These are phyloP conservation scores for Tyria jacobaeae DNA, from an alignment of 2,888 invertebrate species.

Conservation along the genomic window DNA sequence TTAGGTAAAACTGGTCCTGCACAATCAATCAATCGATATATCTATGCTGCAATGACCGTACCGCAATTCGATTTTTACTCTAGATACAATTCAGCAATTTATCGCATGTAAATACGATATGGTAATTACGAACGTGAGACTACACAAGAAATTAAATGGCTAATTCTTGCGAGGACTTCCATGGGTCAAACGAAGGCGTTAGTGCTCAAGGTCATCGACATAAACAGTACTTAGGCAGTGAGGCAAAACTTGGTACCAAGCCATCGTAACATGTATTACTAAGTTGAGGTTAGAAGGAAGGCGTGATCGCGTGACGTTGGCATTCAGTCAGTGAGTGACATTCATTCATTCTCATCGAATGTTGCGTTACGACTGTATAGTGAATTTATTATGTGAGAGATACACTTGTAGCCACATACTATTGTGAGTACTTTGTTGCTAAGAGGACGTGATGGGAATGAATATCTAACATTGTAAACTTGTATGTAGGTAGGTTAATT, in stretches of 20 bases:
- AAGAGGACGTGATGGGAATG: conserved; percentile 10
- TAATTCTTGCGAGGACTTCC: no score
- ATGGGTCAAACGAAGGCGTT: background rate
- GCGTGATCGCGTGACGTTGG: conserved; percentile 55
- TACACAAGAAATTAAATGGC: no score
- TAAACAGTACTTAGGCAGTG: background rate
- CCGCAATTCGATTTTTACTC: no score
- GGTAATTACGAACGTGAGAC: no score
- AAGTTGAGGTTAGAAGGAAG: conserved; percentile 47
- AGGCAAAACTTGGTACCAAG: background rate
- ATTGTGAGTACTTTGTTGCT: conserved; percentile 3
- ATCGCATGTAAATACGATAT: no score
- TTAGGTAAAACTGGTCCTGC: no score
- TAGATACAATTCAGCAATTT: background rate
- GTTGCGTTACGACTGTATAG: conserved; percentile 26
- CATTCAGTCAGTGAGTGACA: conserved; percentile 51
- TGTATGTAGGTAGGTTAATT: background rate
- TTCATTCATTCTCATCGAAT: conserved; percentile 53
- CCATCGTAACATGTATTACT: conserved; percentile 21
- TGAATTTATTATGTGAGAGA: conserved; percentile 14
- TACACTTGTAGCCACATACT: conserved; percentile 2
- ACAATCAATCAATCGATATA: background rate
- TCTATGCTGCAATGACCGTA: background rate
- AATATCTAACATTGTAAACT: background rate
- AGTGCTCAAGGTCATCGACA: background rate